phyloP scores from a whole-genome alignment of 2,888 invertebrate genomes.

The Sinohyriopsis cumingii region DNA sequence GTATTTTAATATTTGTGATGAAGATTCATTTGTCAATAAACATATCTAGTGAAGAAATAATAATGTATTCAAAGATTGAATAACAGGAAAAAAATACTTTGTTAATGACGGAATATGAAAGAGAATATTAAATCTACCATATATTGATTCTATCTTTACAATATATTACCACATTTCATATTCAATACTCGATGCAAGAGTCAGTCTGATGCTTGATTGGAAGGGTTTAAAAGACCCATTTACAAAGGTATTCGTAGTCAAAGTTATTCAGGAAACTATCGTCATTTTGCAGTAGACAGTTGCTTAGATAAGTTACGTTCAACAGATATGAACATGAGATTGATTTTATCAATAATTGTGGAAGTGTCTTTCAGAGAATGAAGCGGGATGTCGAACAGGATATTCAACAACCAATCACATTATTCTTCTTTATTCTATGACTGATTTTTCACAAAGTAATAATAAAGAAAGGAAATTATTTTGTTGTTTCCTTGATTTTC shows the following conservation, averaged over 20 bases:
- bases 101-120: slow-evolving; percentile 6
- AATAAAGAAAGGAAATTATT: not conserved
- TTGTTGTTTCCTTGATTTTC: slow-evolving; percentile 3
- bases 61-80: not conserved
- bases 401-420: slow-evolving; percentile 9
- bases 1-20: too few species aligned
- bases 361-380: slow-evolving; percentile 2
- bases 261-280: slow-evolving; percentile 3
- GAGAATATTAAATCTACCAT: slow-evolving; percentile 10
- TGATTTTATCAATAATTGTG: not conserved
- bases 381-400: slow-evolving; percentile 5
- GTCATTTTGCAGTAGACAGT: slow-evolving; percentile 8
- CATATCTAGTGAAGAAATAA: not conserved
- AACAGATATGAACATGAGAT: slow-evolving; percentile 3
- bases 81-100: slow-evolving; percentile 6
- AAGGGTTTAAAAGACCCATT: slow-evolving; percentile 7
- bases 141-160: not conserved
- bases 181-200: slow-evolving; percentile 2
- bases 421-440: not conserved
- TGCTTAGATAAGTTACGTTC: slow-evolving; percentile 10
- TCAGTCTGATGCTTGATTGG: slow-evolving; percentile 1
- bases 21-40: too few species aligned
- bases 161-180: slow-evolving; percentile 5
- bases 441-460: not conserved
- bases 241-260: slow-evolving; percentile 9